Base-by-base conservation (phyloP, 1,140 invertebrate species). In the Dreissena rostriformis region DNA sequence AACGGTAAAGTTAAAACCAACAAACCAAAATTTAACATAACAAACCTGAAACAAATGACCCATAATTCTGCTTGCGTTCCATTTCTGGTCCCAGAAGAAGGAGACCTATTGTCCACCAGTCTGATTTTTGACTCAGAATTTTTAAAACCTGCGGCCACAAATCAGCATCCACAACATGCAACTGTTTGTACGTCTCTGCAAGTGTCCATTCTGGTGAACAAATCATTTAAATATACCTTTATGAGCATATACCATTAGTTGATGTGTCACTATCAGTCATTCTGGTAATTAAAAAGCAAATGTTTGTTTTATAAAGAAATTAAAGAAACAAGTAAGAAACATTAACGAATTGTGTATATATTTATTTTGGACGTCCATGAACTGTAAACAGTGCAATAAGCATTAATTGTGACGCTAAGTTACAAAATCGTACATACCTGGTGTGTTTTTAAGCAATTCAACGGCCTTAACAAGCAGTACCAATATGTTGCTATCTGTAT, bases 51-150 rank as follows among this genome's bases (percentile, higher is more conserved):
- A 57, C 26, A 24, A 28, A 55, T 28, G 17, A 49, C 2, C 26
- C 52, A 70, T 70, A 79, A 7, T 61, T 53, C 10, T 70, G 17
- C 28, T 39, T 75, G 39, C 39, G 39, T n/a, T 51, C 22, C n/a
- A 70, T 53, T 26, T 76, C 55, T 49, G 61, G 28, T 55, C 82
- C 82, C n/a, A 75, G 8, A 11, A 83, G 24, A 29, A 83, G 72
- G 26, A 53, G 49, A 2, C 39, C 66, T 14, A 83, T 68, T n/a
- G 49, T 39, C 24, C 63, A 68, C 82, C 82, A 83, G 17, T 83
- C 82, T 10, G 24, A 14, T 55, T 49, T 53, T 29, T 57, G 55
- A 67, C 28, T 61, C n/a, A 83, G 73, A 53, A 65, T 52, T 10
- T 10, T 28, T 7, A 82, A 26, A 65, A 82, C 51, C 26, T 61